Conservation (phyloP, 35 echinoderm and acorn worm species). For the Apostichopus parvimensis region DNA sequence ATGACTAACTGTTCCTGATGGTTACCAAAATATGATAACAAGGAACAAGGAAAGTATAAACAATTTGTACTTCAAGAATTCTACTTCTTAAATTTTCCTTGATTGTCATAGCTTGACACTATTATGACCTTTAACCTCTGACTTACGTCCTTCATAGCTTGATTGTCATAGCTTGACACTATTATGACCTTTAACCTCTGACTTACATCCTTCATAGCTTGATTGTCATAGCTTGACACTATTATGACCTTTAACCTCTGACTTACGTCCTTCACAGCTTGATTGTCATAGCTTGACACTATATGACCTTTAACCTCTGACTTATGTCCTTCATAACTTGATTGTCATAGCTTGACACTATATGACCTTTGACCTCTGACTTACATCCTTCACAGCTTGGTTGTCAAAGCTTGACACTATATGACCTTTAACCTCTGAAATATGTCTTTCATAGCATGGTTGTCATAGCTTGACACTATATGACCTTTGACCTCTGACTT, state of each 20-base stretch:
- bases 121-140: too few relatives aligned
- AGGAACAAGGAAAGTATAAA: too few relatives aligned
- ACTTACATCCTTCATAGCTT: neutral
- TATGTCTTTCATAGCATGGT: neutral
- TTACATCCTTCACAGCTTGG: neutral
- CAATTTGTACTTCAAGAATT: too few relatives aligned
- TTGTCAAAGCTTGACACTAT: neutral
- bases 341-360: neutral
- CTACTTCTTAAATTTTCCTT: too few relatives aligned
- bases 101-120: too few relatives aligned
- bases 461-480: neutral
- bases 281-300: neutral
- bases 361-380: neutral
- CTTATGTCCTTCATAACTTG: neutral
- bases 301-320: neutral
- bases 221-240: neutral
- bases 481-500: neutral
- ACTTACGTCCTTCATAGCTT: neutral
- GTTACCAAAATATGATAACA: too few relatives aligned
- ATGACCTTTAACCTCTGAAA: neutral
- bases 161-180: neutral
- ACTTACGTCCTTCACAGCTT: neutral
- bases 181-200: neutral
- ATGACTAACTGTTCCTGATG: too few relatives aligned
- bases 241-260: neutral